Base-by-base conservation (phyloP, 2,113 vertebrate genomes). In the Poecilia latipinna region DNA sequence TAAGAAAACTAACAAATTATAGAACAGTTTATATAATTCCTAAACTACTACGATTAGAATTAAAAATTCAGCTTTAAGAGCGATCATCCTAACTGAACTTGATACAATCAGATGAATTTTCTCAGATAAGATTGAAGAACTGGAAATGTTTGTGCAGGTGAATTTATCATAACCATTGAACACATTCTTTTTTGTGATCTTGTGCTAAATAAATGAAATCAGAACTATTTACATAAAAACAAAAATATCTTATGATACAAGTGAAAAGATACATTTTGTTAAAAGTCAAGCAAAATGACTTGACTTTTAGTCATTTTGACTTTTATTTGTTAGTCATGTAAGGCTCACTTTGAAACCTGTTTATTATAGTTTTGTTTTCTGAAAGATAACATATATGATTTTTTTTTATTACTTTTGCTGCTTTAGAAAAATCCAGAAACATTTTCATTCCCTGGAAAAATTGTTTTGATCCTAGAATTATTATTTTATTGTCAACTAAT, bases 401-500 rank as follows among this genome's bases (percentile, higher is more conserved):
- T 13, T 31, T 13, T 77, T 64, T 77, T 54, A 65, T 65, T 4
- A 0, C 29, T 37, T 74, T 22, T 70, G 66, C 62, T 70, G 68
- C 51, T 39, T 22, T 48, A 67, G 60, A 51, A 35, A 44, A 66
- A 68, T 60, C 28, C 61, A 62, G 77, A 26, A 72, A 28, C 77
- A 72, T 80, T 42, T 84, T 64, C 4, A 57, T 65, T 24, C 19
- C 48, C 19, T 13, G 13, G 24, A 33, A 70, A 57, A 32, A 66
- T 17, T n/a, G 57, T 63, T 37, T 54, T 65, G 64, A 70, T 69
- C 73, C 29, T 31, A 6, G 3, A 35, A 13, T 60, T 22, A 76
- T 82, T 75, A 72, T 24, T 62, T 72, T 83, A 61, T 65, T 73
- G 37, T 73, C 62, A 83, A 71, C 67, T 84, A 66, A 15, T 66